Base-by-base conservation (phyloP, 23 tunicate genomes). In the Clavelina lepadiformis region DNA sequence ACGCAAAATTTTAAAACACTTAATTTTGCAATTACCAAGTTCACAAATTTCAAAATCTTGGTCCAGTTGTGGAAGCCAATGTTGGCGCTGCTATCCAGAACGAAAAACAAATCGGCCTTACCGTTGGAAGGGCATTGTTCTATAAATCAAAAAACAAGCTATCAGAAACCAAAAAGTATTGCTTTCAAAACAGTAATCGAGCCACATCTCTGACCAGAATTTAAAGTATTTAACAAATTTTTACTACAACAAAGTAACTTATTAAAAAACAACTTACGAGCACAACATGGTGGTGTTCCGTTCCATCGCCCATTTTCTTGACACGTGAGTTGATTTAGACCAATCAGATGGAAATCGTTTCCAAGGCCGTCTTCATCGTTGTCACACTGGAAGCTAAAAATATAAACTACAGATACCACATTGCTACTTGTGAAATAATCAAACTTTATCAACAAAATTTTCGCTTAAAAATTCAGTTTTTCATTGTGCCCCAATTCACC, bases 211-310 rank as follows among this genome's bases (percentile, higher is more conserved):
- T n/a, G n/a, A n/a, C n/a, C 49, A 41, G 13, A 11, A 41, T 41
- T 41, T 15, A 41, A 41, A 41, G 11, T 8, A 41, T 41, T 41
- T 8, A 11, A 11, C 13, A 8, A 41, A 11, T 15, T 41, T 11
- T 41, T 41, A 41, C 49, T 15, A 41, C 49, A 8, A 41, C 11
- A 8, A 8, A 41, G 49, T 11, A 11, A 8, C 11, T 15, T 15
- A 41, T 41, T 41, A 41, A 41, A 8, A 41, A 41, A 41, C 49
- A 22, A 72, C 87, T 58, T 51, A 83, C 91, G 26, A 34, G 80
- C 64, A 35, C 91, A 83, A 56, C 91, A 83, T 4, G 91, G 91
- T 7, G 91, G 91, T 8, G 70, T 58, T 67, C 61, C 91, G 58
- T 58, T 63, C 91, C 91, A 83, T 5, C 62, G 56, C 3, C 91